phyloP scores from a whole-genome alignment of 2,113 vertebrate genomes.

The Synchiropus splendidus region DNA sequence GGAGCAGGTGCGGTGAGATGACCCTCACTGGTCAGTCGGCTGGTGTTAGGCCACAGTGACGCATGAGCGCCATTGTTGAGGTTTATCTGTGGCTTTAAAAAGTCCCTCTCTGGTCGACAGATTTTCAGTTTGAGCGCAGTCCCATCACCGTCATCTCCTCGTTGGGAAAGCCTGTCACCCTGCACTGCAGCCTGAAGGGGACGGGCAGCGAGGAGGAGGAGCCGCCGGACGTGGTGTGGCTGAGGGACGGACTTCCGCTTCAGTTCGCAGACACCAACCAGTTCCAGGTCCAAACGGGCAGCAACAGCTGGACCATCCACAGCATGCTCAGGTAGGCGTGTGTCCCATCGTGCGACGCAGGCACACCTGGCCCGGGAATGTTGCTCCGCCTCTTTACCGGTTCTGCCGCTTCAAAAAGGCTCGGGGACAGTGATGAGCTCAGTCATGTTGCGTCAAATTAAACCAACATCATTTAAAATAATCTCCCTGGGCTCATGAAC shows the following conservation, averaged over 20 bases:
- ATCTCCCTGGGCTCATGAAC: too few relatives aligned
- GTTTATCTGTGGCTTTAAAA: background rate
- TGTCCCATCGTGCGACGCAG: background rate
- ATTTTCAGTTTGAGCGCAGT: slow-evolving; percentile 58
- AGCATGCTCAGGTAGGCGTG: slow-evolving; percentile 54
- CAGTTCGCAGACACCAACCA: slow-evolving; percentile 72
- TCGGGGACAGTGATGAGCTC: too few relatives aligned
- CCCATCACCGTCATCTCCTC: slow-evolving; percentile 70
- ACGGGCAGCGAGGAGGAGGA: slow-evolving; percentile 44
- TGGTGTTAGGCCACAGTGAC: too few relatives aligned
- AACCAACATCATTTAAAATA: too few relatives aligned
- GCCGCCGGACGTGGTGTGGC: slow-evolving; percentile 75
- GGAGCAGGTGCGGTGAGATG: too few relatives aligned
- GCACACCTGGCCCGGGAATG: too few relatives aligned
- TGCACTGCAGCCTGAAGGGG: slow-evolving; percentile 65
- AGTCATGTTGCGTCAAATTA: too few relatives aligned
- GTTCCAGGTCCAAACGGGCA: slow-evolving; percentile 63
- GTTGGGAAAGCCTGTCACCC: slow-evolving; percentile 65
- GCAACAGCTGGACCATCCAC: slow-evolving; percentile 61
- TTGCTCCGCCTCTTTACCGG: too few relatives aligned
- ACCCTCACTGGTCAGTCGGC: too few relatives aligned
- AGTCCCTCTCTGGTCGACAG: slow-evolving; percentile 21
- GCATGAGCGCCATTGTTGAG: too few relatives aligned
- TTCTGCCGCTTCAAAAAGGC: too few relatives aligned
- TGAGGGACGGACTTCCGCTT: slow-evolving; percentile 53